A percentile compares a stretch with the other conserved stretches of the same genome.
phyloP scores from a whole-genome alignment of 2,888 invertebrate genomes.

The Opisthograptis luteolata region DNA sequence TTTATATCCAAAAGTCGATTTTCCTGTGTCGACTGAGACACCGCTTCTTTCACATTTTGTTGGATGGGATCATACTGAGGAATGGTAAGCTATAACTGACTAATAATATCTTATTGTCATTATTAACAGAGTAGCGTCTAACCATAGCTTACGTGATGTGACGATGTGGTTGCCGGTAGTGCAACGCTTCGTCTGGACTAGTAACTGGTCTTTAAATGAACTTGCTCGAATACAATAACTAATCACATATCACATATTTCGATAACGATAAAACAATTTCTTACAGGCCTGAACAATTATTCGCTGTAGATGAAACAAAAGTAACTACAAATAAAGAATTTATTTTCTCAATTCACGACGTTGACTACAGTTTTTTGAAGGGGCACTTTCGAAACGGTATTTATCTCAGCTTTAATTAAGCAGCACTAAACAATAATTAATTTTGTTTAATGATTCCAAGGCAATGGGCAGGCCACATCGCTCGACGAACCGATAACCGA shows the following conservation, averaged over 20 bases:
- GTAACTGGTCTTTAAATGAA: too few species aligned
- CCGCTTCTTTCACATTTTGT: constrained; percentile 91
- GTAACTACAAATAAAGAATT: constrained; percentile 35
- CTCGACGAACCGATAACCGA: too few species aligned
- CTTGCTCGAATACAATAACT: background rate
- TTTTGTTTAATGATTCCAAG: too few species aligned
- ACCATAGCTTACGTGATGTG: too few species aligned
- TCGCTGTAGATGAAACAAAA: constrained; percentile 23
- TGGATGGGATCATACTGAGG: constrained; percentile 91
- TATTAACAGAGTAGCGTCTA: too few species aligned
- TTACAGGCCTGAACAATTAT: constrained; percentile 38
- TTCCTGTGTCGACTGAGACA: constrained; percentile 92
- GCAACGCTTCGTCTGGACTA: too few species aligned
- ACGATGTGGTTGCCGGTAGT: too few species aligned
- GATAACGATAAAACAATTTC: background rate
- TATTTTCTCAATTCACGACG: constrained; percentile 48
- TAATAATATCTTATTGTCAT: background rate
- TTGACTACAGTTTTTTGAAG: constrained; percentile 47
- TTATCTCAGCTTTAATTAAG: background rate
- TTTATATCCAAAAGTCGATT: constrained; percentile 88
- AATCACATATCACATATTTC: background rate
- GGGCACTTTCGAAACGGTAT: constrained; percentile 49
- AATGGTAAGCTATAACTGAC: constrained; percentile 75
- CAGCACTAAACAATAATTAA: too few species aligned
- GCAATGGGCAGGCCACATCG: too few species aligned